Evolutionary conservation across 2,797 vertebrate species (phyloP).

Genomic region (Argya squamiceps): DNA sequence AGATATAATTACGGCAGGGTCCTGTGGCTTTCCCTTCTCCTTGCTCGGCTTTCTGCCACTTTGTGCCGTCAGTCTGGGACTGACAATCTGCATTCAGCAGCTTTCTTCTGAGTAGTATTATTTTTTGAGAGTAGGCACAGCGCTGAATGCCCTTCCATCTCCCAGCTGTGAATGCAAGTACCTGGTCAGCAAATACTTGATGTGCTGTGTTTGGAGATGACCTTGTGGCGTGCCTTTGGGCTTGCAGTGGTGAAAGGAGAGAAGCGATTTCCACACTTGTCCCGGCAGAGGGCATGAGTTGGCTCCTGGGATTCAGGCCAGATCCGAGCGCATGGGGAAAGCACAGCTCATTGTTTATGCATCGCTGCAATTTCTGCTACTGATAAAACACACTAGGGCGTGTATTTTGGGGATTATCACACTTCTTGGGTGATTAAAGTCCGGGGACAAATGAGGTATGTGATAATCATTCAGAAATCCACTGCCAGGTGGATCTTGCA

Average conservation of each 20-base stretch:
- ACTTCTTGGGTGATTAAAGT: neutral
- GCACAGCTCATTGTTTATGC: neutral
- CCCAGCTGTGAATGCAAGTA: neutral
- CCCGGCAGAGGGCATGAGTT: neutral
- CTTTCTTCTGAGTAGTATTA: neutral
- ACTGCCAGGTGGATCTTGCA: neutral
- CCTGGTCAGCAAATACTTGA: neutral
- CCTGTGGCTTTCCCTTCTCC: neutral
- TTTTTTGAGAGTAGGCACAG: neutral
- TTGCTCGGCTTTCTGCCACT: neutral
- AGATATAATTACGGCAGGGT: neutral
- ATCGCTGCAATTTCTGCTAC: neutral
- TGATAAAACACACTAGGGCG: fast-evolving
- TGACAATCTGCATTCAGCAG: neutral
- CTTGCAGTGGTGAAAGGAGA: neutral
- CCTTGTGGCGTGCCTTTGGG: neutral
- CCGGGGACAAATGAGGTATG: neutral
- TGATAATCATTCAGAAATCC: neutral
- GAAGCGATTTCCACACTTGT: neutral
- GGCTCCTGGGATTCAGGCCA: neutral
- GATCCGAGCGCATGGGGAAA: fast-evolving
- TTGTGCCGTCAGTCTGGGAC: fast-evolving
- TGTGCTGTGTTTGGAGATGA: neutral
- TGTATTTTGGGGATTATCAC: neutral
- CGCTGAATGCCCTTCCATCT: neutral